phyloP scores from a whole-genome alignment of 1,140 invertebrate species.

The Steinernema khuongi region DNA sequence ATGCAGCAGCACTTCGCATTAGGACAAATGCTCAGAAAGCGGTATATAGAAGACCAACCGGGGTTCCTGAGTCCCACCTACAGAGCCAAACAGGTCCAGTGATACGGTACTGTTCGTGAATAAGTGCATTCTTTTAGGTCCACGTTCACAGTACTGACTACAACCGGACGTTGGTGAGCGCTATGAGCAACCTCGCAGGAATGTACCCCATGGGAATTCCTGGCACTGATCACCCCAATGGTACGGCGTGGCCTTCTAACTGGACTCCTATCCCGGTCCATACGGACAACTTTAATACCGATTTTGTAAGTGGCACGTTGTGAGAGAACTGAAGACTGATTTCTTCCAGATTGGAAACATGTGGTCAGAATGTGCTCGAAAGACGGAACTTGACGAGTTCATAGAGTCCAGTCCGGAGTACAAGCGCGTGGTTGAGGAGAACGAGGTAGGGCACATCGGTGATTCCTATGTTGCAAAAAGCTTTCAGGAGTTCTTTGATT shows the following conservation, averaged over 20 bases:
- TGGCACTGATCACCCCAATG: constrained; percentile 31
- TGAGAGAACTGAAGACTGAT: neutral
- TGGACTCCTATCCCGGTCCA: constrained; percentile 42
- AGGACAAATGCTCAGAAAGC: constrained; percentile 30
- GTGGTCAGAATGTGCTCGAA: constrained; percentile 40
- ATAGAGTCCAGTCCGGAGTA: constrained; percentile 28
- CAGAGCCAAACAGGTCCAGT: constrained; percentile 33
- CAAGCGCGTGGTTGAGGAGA: constrained; percentile 18
- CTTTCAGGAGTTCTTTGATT: constrained; percentile 40
- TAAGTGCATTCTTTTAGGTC: constrained; percentile 25
- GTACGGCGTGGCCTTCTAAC: constrained; percentile 28
- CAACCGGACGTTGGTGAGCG: constrained; percentile 34
- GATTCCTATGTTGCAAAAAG: neutral
- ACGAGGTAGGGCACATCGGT: neutral
- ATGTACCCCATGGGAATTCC: constrained; percentile 33
- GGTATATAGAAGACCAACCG: constrained; percentile 33
- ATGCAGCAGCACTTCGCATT: constrained; percentile 45
- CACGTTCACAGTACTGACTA: constrained; percentile 36
- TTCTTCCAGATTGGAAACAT: constrained; percentile 41
- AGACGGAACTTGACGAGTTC: constrained; percentile 33
- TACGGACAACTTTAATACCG: constrained; percentile 32
- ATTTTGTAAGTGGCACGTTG: constrained; percentile 17
- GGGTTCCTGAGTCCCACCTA: constrained; percentile 28
- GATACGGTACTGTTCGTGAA: neutral
- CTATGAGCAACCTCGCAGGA: constrained; percentile 36